Evolutionary conservation across 2,888 invertebrate genomes (phyloP).

Genomic region (Teleiodes luculella): DNA sequence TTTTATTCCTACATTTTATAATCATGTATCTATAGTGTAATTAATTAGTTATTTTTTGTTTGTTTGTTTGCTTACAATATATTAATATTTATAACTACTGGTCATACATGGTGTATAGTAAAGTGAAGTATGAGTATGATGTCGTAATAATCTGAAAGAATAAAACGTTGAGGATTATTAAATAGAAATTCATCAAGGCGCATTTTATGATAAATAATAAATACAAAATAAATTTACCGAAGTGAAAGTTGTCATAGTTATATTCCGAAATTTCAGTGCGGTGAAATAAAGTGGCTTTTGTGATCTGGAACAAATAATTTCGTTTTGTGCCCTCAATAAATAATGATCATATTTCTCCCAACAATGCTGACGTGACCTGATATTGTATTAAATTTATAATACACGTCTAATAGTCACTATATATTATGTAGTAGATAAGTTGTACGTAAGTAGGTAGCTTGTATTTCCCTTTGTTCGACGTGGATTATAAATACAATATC

Average conservation of each 20-base stretch:
- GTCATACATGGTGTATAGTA: slow-evolving; percentile 51
- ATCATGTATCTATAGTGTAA: too few relatives aligned
- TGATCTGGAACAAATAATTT: slow-evolving; percentile 44
- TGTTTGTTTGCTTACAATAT: too few relatives aligned
- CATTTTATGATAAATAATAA: too few relatives aligned
- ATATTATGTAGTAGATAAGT: too few relatives aligned
- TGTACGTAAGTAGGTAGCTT: too few relatives aligned
- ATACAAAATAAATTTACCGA: slow-evolving; percentile 43
- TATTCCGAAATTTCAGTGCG: slow-evolving; percentile 55
- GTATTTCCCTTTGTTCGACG: too few relatives aligned
- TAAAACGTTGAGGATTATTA: slow-evolving; percentile 21
- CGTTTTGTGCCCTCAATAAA: background rate
- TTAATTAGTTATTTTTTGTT: too few relatives aligned
- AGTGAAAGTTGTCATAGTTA: slow-evolving; percentile 58
- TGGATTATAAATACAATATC: too few relatives aligned
- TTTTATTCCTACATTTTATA: too few relatives aligned
- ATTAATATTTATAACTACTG: background rate
- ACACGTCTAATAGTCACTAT: too few relatives aligned
- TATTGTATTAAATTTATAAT: background rate
- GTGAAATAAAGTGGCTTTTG: slow-evolving; percentile 64
- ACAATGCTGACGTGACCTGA: background rate
- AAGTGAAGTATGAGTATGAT: slow-evolving; percentile 60
- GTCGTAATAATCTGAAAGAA: slow-evolving; percentile 57
- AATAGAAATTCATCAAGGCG: too few relatives aligned
- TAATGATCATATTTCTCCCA: background rate